Percentiles rank a stretch among this genome's conserved stretches.
Evolutionary conservation across 2,113 vertebrate genomes (phyloP).

Genomic region (Camelus bactrianus): DNA sequence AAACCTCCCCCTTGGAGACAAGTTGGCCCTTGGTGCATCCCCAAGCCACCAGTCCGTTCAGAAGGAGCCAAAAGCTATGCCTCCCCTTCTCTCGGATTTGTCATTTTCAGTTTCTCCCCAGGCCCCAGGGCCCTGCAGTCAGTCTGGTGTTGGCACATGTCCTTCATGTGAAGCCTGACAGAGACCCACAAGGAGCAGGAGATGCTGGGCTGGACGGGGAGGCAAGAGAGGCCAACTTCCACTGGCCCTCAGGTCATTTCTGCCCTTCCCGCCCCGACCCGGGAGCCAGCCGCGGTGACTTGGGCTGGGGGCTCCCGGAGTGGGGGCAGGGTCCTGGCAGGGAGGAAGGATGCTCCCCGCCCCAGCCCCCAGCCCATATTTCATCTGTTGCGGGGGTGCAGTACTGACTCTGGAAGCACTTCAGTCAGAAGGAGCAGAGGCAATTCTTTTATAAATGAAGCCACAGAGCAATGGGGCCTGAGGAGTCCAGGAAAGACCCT

Average conservation of each 20-base stretch:
- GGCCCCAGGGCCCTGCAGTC: background rate
- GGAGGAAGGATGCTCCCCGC: too few relatives aligned
- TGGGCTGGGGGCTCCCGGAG: background rate
- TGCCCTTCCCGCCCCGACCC: fast-evolving
- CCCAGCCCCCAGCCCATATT: background rate
- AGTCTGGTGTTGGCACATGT: background rate
- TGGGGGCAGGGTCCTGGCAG: background rate
- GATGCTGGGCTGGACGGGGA: background rate
- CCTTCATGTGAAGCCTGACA: background rate
- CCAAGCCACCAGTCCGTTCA: background rate
- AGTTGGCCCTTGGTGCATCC: background rate
- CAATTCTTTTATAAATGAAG: background rate
- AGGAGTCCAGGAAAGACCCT: background rate
- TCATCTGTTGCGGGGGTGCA: background rate
- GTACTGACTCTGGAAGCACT: background rate
- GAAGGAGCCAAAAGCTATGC: background rate
- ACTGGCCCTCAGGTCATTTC: background rate
- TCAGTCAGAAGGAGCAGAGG: background rate
- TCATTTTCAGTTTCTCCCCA: background rate
- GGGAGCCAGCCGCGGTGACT: background rate
- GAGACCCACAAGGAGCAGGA: background rate
- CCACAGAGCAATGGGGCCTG: background rate
- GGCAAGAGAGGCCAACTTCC: fast-evolving
- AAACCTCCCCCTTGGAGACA: background rate
- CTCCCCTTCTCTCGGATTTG: background rate